Percentiles rank a stretch among this genome's conserved stretches.
Conservation (phyloP, 2,797 vertebrate genomes). For the Peromyscus nudipes region DNA sequence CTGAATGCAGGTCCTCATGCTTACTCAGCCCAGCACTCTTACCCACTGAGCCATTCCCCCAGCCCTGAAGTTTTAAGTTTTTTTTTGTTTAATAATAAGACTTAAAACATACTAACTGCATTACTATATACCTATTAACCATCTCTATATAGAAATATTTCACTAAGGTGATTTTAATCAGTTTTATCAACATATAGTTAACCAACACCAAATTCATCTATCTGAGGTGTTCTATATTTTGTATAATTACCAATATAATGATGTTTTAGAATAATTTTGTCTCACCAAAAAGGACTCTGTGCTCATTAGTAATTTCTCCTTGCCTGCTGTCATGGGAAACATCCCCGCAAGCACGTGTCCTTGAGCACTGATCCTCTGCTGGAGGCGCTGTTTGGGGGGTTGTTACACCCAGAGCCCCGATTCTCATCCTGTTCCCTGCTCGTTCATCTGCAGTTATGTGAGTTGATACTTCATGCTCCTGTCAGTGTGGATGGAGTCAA, state of each 20-base stretch:
- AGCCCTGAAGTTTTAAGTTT: not conserved
- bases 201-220: not conserved
- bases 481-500: not conserved
- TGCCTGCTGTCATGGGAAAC: not conserved
- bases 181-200: conserved; percentile 21
- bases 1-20: not conserved
- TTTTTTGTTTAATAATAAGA: not conserved
- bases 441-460: not conserved
- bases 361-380: not conserved
- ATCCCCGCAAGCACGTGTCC: not conserved
- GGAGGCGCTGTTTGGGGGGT: not conserved
- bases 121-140: not conserved
- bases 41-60: not conserved
- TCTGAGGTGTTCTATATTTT: not conserved
- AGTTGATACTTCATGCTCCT: not conserved
- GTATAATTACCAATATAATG: not conserved
- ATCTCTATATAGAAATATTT: conserved; percentile 12
- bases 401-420: not conserved
- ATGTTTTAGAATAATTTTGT: conserved; percentile 54
- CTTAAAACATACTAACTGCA: conserved; percentile 1
- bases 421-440: not conserved
- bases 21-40: not conserved
- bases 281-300: conserved; percentile 9
- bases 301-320: not conserved
- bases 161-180: not conserved